phyloP scores from a whole-genome alignment of 2,797 vertebrate genomes.

The Syngnathus acus region DNA sequence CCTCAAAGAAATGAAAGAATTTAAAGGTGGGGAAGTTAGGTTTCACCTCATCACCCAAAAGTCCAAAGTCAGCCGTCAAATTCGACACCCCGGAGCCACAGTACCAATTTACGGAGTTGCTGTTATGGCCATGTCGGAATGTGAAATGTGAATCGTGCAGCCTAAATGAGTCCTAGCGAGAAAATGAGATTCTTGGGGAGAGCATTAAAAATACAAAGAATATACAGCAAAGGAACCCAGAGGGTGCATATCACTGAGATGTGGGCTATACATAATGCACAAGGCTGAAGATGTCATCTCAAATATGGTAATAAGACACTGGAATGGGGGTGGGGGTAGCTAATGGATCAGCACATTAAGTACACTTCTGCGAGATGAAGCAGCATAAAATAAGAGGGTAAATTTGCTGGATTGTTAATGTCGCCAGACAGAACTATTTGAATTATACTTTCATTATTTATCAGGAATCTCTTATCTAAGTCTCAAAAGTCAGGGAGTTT shows the following conservation, averaged over 20 bases:
- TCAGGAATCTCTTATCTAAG: not conserved
- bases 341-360: slow-evolving; percentile 21
- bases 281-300: slow-evolving; percentile 36
- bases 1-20: not conserved
- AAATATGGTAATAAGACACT: slow-evolving; percentile 43
- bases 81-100: not conserved
- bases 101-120: slow-evolving; percentile 5
- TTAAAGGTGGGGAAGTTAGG: not conserved
- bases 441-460: slow-evolving; percentile 14
- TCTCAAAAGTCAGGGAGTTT: not conserved
- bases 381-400: slow-evolving; percentile 23
- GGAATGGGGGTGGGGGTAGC: slow-evolving; percentile 29
- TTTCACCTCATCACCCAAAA: not conserved
- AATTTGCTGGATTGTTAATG: slow-evolving; percentile 42
- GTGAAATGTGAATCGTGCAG: slow-evolving; percentile 2
- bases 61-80: slow-evolving; percentile 4
- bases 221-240: slow-evolving; percentile 35
- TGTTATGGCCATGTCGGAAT: slow-evolving; percentile 12
- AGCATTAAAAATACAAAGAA: slow-evolving; percentile 39
- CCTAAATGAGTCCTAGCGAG: slow-evolving; percentile 28
- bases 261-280: slow-evolving; percentile 49
- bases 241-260: slow-evolving; percentile 38
- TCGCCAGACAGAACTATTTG: slow-evolving; percentile 33
- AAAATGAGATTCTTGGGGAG: slow-evolving; percentile 27
- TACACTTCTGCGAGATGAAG: slow-evolving; percentile 20